Conservation (phyloP, 2,113 vertebrate species). For the Rhadina sibilatrix region DNA sequence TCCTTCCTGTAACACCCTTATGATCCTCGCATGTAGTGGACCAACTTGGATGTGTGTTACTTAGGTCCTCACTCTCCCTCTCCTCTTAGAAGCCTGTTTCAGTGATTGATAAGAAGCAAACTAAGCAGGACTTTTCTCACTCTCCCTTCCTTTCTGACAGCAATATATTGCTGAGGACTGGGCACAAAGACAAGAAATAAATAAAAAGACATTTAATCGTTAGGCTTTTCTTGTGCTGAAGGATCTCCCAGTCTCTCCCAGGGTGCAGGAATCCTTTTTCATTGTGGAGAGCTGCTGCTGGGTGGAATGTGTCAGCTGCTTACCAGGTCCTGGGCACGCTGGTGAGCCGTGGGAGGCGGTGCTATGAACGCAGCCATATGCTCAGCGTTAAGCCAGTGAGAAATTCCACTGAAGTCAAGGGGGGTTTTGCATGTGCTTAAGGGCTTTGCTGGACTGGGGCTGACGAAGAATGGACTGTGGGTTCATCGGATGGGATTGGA, state of each 20-base stretch:
- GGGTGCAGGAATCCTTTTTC: neutral
- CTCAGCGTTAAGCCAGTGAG: constrained; percentile 60
- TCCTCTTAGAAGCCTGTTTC: neutral
- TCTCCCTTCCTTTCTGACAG: neutral
- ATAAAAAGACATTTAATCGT: neutral
- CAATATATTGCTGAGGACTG: neutral
- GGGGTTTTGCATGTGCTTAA: constrained; percentile 56
- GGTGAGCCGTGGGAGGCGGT: neutral
- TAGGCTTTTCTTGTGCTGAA: neutral
- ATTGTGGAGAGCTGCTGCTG: neutral
- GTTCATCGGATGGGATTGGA: constrained; percentile 33
- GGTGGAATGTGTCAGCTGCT: constrained; percentile 63
- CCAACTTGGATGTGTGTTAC: neutral
- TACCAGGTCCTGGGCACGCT: neutral
- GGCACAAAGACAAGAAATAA: neutral
- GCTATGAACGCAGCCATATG: neutral
- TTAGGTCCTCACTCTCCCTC: neutral
- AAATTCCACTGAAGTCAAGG: constrained; percentile 65
- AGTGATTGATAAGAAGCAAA: neutral
- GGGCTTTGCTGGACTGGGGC: constrained; percentile 48
- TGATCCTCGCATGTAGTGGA: neutral
- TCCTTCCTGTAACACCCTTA: neutral
- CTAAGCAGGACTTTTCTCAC: neutral
- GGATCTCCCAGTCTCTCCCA: neutral
- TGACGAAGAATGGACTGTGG: neutral